Percentiles rank a stretch among this genome's conserved stretches.
Conservation (phyloP, 1,140 invertebrate genomes). For the Tetramorium alpestre region DNA sequence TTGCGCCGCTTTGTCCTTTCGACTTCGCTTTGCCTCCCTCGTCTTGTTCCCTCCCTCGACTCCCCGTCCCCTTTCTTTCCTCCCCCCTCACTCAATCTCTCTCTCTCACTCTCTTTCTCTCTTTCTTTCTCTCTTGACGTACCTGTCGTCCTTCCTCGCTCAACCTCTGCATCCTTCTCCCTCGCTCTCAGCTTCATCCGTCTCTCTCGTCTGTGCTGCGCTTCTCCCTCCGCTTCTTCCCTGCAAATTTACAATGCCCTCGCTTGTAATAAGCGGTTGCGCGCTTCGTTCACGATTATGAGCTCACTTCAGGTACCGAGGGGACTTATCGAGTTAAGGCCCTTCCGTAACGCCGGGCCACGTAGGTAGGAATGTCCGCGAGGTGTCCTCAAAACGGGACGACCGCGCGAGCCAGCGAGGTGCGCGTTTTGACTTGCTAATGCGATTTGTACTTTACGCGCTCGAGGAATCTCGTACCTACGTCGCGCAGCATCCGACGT, state of each 20-base stretch:
- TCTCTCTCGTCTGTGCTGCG: conserved; percentile 16
- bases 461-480: neutral
- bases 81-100: conserved; percentile 4
- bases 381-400: neutral
- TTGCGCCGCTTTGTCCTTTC: conserved; percentile 75
- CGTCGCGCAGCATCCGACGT: neutral
- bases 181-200: conserved; percentile 22
- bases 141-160: conserved; percentile 14
- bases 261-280: conserved; percentile 79
- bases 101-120: conserved; percentile 14
- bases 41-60: conserved; percentile 45
- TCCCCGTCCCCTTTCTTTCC: conserved; percentile 6
- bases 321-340: conserved; percentile 74
- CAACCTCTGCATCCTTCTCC: conserved; percentile 61
- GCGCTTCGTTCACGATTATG: conserved; percentile 75
- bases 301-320: conserved; percentile 75
- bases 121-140: conserved; percentile 19
- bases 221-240: conserved; percentile 61
- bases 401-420: too few relatives aligned
- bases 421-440: conserved; percentile 30
- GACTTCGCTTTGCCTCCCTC: conserved; percentile 63
- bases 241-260: conserved; percentile 76
- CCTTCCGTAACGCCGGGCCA: conserved; percentile 19
- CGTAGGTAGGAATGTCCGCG: conserved; percentile 34
- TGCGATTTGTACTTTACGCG: conserved; percentile 27